Evolutionary conservation across 2,888 invertebrate species (phyloP), one percentile per base, ranked within the genome.

Genomic region (Drosophila testacea): DNA sequence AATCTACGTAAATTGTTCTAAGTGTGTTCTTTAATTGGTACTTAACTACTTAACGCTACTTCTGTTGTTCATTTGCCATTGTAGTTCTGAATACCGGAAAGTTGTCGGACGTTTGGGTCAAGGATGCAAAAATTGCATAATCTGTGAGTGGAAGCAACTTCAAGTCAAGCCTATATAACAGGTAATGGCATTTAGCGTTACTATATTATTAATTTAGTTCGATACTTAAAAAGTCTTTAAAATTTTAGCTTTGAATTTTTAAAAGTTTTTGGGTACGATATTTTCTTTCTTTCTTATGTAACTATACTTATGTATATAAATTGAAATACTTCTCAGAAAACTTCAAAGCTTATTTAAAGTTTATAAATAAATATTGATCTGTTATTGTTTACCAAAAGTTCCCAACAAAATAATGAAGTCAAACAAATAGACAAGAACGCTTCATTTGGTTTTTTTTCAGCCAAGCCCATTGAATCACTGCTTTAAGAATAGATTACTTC

Each of bases 41-140:
- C 16, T 57, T 51, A 39, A 44, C 47, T 46, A 66, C 61, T 54
- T 42, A 66, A 11, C 11, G 28, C n/a, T 28, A 27, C 57, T 56
- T 56, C 62, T 60, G 4, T 13, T 16, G 13, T 16, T 3, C 39
- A 39, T 39, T 56, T 47, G 66, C 44, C 50, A 50, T 41, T 48
- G 63, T 46, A 51, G 48, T 63, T 63, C 59, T 42, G 28, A 57
- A 71, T 74, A 75, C 79, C 81, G 83, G 77, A 78, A 82, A 80
- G 78, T 69, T 71, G 76, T 73, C 60, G 46, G 61, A 46, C 42
- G 55, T 50, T 64, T 79, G 61, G 57, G 61, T 54, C 76, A 69
- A 69, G 77, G 69, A 69, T 44, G 13, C 30, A 30, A 9, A 30
- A 48, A 46, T 76, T 77, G 78, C 73, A 69, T 36, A 69, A 63